These are phyloP conservation scores for Ophioderma brevispina DNA, from an alignment of 35 echinoderm and acorn worm species.

Conservation along the genomic window DNA sequence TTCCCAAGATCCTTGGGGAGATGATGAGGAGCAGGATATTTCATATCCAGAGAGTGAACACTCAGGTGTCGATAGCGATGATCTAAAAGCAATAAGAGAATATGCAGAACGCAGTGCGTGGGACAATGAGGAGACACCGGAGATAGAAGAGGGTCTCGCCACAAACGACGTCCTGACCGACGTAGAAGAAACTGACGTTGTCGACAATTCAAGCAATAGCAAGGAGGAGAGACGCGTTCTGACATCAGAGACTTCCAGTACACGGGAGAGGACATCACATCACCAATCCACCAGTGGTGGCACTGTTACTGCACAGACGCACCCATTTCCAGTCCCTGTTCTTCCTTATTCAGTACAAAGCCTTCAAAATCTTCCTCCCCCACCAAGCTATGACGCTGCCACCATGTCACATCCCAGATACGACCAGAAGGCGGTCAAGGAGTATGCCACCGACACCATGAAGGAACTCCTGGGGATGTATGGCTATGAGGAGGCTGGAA, in stretches of 20 bases:
- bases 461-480: conserved; percentile 97
- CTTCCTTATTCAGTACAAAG: background rate
- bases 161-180: conserved; percentile 59
- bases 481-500: conserved; percentile 68
- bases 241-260: background rate
- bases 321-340: background rate
- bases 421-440: conserved; percentile 55
- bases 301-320: conserved; percentile 19
- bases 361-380: background rate
- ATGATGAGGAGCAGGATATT: conserved; percentile 2
- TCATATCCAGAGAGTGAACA: background rate
- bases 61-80: background rate
- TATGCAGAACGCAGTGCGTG: conserved; percentile 66
- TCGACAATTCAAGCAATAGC: background rate
- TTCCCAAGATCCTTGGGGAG: background rate
- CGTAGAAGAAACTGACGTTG: conserved; percentile 12
- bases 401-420: background rate
- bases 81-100: conserved; percentile 65
- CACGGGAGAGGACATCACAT: background rate
- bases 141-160: conserved; percentile 61
- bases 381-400: background rate
- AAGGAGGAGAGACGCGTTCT: background rate
- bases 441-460: conserved; percentile 91
- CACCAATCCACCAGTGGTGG: conserved; percentile 17
- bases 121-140: conserved; percentile 42